A percentile compares a stretch with the other conserved stretches of the same genome.
These are phyloP conservation scores for Sceloporus tristichus DNA, from an alignment of 2,113 vertebrate species.

Conservation along the genomic window DNA sequence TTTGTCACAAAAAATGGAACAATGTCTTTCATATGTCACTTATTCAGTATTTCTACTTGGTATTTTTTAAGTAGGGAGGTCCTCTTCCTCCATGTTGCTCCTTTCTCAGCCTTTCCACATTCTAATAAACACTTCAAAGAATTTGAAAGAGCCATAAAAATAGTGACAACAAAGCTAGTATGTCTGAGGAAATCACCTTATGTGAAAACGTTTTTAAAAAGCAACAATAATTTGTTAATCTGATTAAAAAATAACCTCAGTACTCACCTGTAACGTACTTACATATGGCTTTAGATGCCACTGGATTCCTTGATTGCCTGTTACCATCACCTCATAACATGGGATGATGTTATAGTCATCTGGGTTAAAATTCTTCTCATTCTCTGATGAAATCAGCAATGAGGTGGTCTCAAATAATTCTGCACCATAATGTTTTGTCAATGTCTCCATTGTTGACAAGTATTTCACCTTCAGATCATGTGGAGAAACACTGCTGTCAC, in stretches of 20 bases:
- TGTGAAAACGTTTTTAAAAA: background rate
- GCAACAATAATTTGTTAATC: background rate
- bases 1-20: no score
- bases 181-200: background rate
- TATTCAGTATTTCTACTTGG: background rate
- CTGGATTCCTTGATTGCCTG: conserved; percentile 90
- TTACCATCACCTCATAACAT: conserved; percentile 86
- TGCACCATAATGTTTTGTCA: conserved; percentile 88
- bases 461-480: conserved; percentile 98
- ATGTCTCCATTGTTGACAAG: conserved; percentile 92
- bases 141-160: background rate
- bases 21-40: background rate
- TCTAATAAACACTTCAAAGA: background rate
- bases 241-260: background rate
- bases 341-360: conserved; percentile 57
- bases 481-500: conserved; percentile 87
- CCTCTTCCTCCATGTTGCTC: no score
- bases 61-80: no score
- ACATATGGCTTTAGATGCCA: conserved; percentile 89
- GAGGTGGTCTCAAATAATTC: conserved; percentile 84
- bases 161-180: background rate
- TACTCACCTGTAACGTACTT: conserved; percentile 51
- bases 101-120: background rate
- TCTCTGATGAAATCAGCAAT: conserved; percentile 85
- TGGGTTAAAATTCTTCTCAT: conserved; percentile 75